These are phyloP conservation scores for Hydrozoanthus tunicans DNA, from an alignment of 64 coral and sea anemone species.

Conservation along the genomic window DNA sequence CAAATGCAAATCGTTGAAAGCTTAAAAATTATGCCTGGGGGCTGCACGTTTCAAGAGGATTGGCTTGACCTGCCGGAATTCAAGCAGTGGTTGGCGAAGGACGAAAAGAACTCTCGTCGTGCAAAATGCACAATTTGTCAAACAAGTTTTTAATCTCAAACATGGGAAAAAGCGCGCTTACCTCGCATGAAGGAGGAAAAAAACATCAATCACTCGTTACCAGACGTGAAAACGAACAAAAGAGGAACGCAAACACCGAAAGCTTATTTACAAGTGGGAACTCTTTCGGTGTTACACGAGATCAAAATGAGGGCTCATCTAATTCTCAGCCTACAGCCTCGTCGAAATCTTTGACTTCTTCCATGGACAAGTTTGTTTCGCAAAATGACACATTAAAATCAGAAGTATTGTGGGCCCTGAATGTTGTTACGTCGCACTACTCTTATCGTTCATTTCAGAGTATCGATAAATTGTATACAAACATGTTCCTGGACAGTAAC, in stretches of 20 bases:
- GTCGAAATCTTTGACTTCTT: conserved; percentile 8
- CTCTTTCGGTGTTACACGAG: neutral
- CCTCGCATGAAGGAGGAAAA: neutral
- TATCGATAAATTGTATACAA: conserved; percentile 19
- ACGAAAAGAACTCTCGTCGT: neutral
- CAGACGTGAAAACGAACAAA: conserved; percentile 4
- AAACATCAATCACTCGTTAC: neutral
- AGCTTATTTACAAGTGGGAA: conserved; percentile 3
- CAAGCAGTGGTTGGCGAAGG: neutral
- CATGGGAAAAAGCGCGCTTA: neutral
- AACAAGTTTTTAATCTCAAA: neutral
- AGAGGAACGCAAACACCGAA: conserved; percentile 11
- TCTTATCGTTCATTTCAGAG: conserved; percentile 10
- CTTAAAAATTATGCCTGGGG: too few species aligned
- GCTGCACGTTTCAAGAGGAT: too few species aligned
- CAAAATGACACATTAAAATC: conserved; percentile 8
- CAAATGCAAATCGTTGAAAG: too few species aligned
- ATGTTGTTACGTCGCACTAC: conserved; percentile 15
- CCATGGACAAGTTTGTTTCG: neutral
- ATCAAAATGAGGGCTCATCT: conserved; percentile 14
- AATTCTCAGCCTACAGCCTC: neutral
- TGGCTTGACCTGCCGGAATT: neutral
- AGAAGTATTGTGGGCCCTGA: conserved; percentile 8
- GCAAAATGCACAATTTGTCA: conserved; percentile 8
- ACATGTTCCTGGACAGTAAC: conserved; percentile 24